phyloP scores from a whole-genome alignment of 2,113 vertebrate genomes.

The Pampusana beccarii region DNA sequence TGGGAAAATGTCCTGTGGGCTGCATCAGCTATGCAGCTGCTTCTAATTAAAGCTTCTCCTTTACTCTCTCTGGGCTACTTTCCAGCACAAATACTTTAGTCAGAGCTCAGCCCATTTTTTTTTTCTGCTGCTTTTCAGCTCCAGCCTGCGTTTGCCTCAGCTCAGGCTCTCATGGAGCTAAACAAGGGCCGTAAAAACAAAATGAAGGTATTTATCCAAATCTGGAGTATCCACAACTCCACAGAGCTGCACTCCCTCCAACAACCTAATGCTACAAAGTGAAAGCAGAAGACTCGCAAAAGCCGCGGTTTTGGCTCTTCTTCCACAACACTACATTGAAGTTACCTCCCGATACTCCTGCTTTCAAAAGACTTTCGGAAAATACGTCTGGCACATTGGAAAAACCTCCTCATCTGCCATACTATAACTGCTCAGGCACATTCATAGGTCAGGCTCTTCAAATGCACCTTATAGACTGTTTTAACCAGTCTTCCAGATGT shows the following conservation, averaged over 20 bases:
- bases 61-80: constrained; percentile 80
- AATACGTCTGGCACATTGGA: not conserved
- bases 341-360: not conserved
- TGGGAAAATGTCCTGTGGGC: constrained; percentile 77
- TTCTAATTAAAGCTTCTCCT: constrained; percentile 82
- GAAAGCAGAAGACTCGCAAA: not conserved
- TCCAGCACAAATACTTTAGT: constrained; percentile 82
- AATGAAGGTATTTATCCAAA: constrained; percentile 12
- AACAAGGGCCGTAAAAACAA: constrained; percentile 6
- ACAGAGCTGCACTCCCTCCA: not conserved
- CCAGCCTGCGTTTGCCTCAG: constrained; percentile 56
- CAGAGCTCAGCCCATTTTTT: constrained; percentile 73
- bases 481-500: constrained; percentile 55
- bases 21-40: constrained; percentile 76
- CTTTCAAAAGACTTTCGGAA: not conserved
- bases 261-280: not conserved
- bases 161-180: constrained; percentile 45
- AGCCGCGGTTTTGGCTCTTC: not conserved
- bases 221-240: not conserved
- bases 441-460: not conserved
- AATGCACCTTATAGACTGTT: constrained; percentile 24
- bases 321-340: not conserved
- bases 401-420: not conserved
- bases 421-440: not conserved
- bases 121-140: constrained; percentile 57